These are phyloP conservation scores for Rhagium mordax DNA, from an alignment of 2,888 invertebrate genomes.

Conservation along the genomic window DNA sequence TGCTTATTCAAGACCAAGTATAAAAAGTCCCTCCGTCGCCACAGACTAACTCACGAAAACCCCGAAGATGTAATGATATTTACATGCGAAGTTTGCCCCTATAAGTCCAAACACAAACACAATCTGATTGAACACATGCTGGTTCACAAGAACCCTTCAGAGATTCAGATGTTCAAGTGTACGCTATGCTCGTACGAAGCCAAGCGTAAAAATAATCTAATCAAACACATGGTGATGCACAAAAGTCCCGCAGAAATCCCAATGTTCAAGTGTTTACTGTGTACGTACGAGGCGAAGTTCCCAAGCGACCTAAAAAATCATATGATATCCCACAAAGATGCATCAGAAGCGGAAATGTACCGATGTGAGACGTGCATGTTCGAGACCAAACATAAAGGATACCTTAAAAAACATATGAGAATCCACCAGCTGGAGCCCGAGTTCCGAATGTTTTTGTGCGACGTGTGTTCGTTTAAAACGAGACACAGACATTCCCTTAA, in stretches of 20 bases:
- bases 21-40: neutral
- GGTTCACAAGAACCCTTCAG: neutral
- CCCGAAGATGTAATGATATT: neutral
- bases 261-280: neutral
- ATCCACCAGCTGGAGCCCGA: neutral
- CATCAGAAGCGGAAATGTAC: neutral
- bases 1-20: neutral
- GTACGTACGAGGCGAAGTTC: neutral
- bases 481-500: neutral
- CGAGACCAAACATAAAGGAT: neutral
- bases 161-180: neutral
- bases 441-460: neutral
- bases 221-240: neutral
- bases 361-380: neutral
- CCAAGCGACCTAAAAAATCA: neutral
- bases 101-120: neutral
- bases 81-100: neutral
- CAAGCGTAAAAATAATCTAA: neutral
- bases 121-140: neutral
- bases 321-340: neutral
- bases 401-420: neutral
- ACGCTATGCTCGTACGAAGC: neutral
- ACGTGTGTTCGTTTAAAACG: neutral
- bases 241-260: conserved; percentile 15
- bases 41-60: conserved; percentile 38